Base-by-base conservation (phyloP, 2,888 invertebrate genomes). In the Onthophagus sagittarius region DNA sequence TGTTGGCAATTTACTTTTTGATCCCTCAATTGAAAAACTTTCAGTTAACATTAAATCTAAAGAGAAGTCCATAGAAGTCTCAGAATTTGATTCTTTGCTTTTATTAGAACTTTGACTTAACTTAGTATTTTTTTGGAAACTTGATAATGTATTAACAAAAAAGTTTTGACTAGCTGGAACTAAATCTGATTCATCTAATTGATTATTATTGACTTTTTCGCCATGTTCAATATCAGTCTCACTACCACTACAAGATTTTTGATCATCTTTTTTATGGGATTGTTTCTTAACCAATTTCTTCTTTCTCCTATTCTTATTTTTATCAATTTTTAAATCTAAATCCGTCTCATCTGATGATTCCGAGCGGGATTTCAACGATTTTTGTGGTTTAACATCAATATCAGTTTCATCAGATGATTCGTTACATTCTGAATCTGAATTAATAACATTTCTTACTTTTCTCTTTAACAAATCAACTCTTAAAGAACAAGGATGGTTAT, bases 141-240 rank as follows among this genome's bases (percentile, higher is more conserved):
- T 53, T 53, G 39, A 53, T 53, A 53, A 53, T 9, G 39, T 2
- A 53, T 53, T 53, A 4, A 53, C 15, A 13, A 67, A 67, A 13
- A 14, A 65, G 62, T 32, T 15, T 62, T 75, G 75, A 31, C 72
- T 75, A 0, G 69, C 63, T 6, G 71, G 71, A 4, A 75, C 73
- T 5, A 72, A 53, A 33, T 75, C 73, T 15, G 75, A 71, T 39
- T 75, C 72, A 39, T 75, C 63, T 15, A 73, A 15, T 7, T 9
- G 39, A 63, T 53, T 23, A 23, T 69, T 13, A n/a, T 13, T 6
- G 9, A 15, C 32, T 7, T 69, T 72, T 63, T 53, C 39, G 11
- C 7, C 39, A 32, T 67, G 9, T 15, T 67, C 67, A 15, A 67
- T n/a, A 15, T 67, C 67, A 1, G 67, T 67, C 1, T 67, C 67